Evolutionary conservation across 2,888 invertebrate species (phyloP).

Genomic region (Seira ritae): DNA sequence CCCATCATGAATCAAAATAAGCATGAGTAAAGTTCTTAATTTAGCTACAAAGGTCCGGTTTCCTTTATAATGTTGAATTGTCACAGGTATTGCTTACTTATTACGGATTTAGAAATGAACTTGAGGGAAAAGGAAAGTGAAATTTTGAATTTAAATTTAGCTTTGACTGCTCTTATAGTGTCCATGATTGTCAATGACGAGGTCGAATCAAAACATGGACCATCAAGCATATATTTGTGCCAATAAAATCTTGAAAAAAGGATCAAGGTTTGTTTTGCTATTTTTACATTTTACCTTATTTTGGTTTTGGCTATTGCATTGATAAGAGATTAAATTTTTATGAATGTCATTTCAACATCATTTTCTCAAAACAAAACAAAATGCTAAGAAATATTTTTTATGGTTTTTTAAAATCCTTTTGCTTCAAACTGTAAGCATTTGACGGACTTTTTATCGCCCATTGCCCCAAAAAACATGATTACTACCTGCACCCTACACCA

Average conservation of each 20-base stretch:
- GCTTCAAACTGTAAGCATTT: too few relatives aligned
- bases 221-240: too few relatives aligned
- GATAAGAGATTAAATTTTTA: too few relatives aligned
- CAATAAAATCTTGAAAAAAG: constrained; percentile 10
- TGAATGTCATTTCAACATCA: too few relatives aligned
- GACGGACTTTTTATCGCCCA: too few relatives aligned
- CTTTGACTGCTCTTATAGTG: neutral
- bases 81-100: neutral
- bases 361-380: too few relatives aligned
- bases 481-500: too few relatives aligned
- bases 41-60: neutral
- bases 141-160: neutral
- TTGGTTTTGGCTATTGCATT: too few relatives aligned
- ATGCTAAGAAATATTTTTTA: too few relatives aligned
- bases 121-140: constrained; percentile 42
- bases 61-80: neutral
- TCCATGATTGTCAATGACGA: neutral
- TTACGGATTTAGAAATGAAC: neutral
- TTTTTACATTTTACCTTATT: neutral
- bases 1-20: neutral
- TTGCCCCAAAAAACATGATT: too few relatives aligned
- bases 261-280: constrained; percentile 23
- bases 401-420: too few relatives aligned
- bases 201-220: neutral
- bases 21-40: neutral